A percentile compares a stretch with the other conserved stretches of the same genome.
Conservation (phyloP, 2,113 vertebrate species). For the Sylvietta virens region DNA sequence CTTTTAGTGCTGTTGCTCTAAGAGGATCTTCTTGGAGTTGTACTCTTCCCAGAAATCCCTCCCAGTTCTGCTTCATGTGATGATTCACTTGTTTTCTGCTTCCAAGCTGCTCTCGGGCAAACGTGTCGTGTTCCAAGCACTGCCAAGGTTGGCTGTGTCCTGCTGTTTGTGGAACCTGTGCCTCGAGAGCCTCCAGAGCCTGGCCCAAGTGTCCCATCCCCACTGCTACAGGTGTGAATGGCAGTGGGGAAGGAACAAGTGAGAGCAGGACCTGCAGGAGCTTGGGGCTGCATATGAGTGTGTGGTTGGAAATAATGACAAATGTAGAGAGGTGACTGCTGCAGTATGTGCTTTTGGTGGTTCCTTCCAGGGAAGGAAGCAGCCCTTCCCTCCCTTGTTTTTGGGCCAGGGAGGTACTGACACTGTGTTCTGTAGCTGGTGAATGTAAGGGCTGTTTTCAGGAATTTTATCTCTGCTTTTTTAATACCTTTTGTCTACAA, state of each 20-base stretch:
- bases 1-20: neutral
- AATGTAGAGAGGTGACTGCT: neutral
- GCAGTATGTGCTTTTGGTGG: neutral
- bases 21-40: neutral
- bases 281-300: rapidly evolving
- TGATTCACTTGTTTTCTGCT: conserved; percentile 22
- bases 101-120: neutral
- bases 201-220: neutral
- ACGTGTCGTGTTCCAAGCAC: rapidly evolving
- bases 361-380: neutral
- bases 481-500: neutral
- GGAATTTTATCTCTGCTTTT: neutral
- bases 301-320: neutral
- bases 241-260: neutral
- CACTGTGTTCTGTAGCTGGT: neutral
- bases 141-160: rapidly evolving
- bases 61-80: neutral
- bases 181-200: neutral
- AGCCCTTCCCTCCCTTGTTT: neutral
- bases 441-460: neutral
- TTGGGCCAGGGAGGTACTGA: neutral
- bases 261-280: neutral
- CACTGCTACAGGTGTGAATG: rapidly evolving
- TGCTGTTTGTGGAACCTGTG: neutral
- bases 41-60: conserved; percentile 36